Evolutionary conservation across 1,140 invertebrate genomes (phyloP).

Genomic region (Copidosoma floridanum): DNA sequence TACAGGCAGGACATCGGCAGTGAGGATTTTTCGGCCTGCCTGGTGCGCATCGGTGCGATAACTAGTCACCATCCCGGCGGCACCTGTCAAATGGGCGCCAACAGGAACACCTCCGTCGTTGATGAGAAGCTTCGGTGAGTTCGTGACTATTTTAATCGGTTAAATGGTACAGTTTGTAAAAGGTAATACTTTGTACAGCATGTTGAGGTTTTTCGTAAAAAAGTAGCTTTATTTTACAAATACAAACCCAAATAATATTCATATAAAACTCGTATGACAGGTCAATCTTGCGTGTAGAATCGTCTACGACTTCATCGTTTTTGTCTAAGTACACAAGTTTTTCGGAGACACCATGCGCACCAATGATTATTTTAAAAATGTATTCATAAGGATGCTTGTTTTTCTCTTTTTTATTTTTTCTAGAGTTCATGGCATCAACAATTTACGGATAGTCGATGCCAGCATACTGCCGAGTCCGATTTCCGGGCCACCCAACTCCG

Average conservation of each 20-base stretch:
- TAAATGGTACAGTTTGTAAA: too few species aligned
- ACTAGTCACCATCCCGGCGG: constrained; percentile 70
- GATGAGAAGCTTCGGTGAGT: constrained; percentile 60
- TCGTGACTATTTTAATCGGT: too few species aligned
- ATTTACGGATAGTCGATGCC: constrained; percentile 68
- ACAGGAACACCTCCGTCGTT: constrained; percentile 60
- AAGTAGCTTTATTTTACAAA: background rate
- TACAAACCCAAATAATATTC: constrained; percentile 8
- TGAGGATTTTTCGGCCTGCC: constrained; percentile 66
- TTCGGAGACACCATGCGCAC: too few species aligned
- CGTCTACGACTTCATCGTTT: too few species aligned
- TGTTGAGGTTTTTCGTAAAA: background rate
- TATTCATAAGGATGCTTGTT: too few species aligned
- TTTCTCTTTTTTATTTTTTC: constrained; percentile 35
- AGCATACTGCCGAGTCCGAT: constrained; percentile 69
- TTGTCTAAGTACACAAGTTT: too few species aligned
- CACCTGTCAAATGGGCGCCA: constrained; percentile 61
- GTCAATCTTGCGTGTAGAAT: too few species aligned
- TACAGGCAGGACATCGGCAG: constrained; percentile 49
- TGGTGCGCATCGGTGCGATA: constrained; percentile 63
- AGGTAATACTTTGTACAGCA: too few species aligned
- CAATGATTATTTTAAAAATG: too few species aligned
- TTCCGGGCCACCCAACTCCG: constrained; percentile 69
- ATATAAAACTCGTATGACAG: too few species aligned
- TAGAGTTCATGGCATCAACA: constrained; percentile 64